Conservation (phyloP, 2,888 invertebrate genomes). For the Ochropleura plecta region DNA sequence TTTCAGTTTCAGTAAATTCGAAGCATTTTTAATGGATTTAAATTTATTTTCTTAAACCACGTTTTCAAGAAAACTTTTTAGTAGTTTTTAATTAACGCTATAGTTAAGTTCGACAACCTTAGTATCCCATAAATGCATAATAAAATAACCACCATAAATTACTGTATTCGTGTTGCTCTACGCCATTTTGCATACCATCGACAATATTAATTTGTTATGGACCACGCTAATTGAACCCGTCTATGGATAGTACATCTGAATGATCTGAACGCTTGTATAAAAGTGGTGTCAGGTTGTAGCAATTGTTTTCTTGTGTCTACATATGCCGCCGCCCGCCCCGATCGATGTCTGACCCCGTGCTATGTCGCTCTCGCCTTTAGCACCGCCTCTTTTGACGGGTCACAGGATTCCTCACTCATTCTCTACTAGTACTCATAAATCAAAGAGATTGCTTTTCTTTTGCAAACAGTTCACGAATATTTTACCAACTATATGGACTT, state of each 20-base stretch:
- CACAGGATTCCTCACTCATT: constrained; percentile 66
- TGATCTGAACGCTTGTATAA: constrained; percentile 53
- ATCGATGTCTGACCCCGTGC: constrained; percentile 87
- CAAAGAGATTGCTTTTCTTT: constrained; percentile 53
- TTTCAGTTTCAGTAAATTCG: not conserved
- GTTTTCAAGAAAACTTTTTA: not conserved
- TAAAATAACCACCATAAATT: constrained; percentile 49
- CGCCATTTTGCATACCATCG: constrained; percentile 60
- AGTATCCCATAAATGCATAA: constrained; percentile 43
- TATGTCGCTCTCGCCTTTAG: constrained; percentile 81
- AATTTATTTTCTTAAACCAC: not conserved
- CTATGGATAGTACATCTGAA: constrained; percentile 50
- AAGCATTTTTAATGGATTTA: not conserved
- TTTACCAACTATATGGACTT: not conserved
- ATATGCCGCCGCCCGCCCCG: constrained; percentile 73
- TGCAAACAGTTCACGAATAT: not conserved
- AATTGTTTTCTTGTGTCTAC: constrained; percentile 75
- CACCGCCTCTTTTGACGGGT: constrained; percentile 78
- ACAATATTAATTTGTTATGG: constrained; percentile 64
- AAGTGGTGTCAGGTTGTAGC: constrained; percentile 70
- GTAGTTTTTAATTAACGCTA: constrained; percentile 4
- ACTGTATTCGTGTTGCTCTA: constrained; percentile 45
- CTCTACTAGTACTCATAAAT: constrained; percentile 52
- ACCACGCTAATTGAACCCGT: constrained; percentile 61
- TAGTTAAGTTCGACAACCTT: constrained; percentile 54